phyloP scores from a whole-genome alignment of 2,113 vertebrate species.

The Mustela nigripes region DNA sequence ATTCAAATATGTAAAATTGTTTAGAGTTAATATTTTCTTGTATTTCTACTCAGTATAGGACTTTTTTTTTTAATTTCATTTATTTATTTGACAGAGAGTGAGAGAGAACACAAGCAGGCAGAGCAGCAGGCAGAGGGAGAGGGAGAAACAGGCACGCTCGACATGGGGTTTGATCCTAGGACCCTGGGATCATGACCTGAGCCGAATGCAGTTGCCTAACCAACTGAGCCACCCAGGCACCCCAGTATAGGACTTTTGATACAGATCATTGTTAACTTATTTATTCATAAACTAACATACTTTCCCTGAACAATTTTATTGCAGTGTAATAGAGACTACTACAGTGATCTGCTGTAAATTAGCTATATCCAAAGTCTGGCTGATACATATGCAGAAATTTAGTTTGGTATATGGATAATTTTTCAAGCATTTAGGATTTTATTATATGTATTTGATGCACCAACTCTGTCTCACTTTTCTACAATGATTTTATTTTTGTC shows the following conservation, averaged over 20 bases:
- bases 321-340: not conserved
- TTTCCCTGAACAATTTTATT: conserved; percentile 9
- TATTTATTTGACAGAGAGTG: too few species aligned
- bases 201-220: too few species aligned
- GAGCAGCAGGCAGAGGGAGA: too few species aligned
- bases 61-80: not conserved
- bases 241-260: not conserved
- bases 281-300: not conserved
- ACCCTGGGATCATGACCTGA: too few species aligned
- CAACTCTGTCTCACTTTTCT: not conserved
- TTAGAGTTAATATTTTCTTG: not conserved
- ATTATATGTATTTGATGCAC: not conserved
- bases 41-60: not conserved
- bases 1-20: not conserved
- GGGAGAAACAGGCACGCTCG: too few species aligned
- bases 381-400: not conserved
- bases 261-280: not conserved
- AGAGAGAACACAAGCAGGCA: too few species aligned
- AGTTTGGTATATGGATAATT: not conserved
- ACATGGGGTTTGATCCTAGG: too few species aligned
- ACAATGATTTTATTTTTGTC: not conserved
- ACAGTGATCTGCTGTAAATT: not conserved
- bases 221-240: too few species aligned
- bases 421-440: not conserved
- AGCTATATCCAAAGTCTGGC: not conserved